phyloP scores from a whole-genome alignment of 23 tunicate species.

The Ciona savignyi region DNA sequence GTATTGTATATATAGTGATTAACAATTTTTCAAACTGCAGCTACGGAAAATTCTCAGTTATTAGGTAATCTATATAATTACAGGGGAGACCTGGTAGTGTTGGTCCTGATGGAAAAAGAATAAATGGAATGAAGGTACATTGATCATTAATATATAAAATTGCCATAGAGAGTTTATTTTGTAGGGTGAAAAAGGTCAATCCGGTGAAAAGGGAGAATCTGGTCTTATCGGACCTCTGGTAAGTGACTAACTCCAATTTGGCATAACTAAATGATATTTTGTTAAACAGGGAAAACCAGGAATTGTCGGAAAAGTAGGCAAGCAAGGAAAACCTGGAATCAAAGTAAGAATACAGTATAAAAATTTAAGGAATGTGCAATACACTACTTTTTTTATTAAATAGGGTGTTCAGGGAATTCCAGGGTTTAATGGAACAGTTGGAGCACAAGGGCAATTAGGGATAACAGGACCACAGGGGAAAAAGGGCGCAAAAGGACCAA shows the following conservation, averaged over 20 bases:
- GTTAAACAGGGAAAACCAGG: constrained; percentile 5
- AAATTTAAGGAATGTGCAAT: background rate
- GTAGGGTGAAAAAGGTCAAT: constrained; percentile 13
- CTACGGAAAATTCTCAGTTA: no score
- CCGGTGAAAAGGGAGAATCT: constrained; percentile 1
- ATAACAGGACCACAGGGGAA: background rate
- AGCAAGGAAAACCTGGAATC: constrained; percentile 6
- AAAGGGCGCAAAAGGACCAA: background rate
- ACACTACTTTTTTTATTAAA: background rate
- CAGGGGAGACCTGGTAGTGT: background rate
- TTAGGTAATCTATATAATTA: no score
- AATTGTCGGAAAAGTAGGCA: background rate
- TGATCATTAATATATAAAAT: background rate
- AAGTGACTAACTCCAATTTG: background rate
- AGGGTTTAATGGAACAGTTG: background rate
- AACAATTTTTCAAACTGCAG: no score
- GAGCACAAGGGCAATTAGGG: background rate
- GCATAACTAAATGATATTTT: background rate
- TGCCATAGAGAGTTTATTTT: background rate
- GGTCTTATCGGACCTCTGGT: constrained; percentile 17
- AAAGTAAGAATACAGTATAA: constrained; percentile 3
- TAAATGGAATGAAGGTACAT: background rate
- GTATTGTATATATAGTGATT: no score
- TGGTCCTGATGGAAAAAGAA: background rate
- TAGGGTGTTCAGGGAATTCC: background rate